phyloP scores from a whole-genome alignment of 2,113 vertebrate genomes.

The Chionomys nivalis region DNA sequence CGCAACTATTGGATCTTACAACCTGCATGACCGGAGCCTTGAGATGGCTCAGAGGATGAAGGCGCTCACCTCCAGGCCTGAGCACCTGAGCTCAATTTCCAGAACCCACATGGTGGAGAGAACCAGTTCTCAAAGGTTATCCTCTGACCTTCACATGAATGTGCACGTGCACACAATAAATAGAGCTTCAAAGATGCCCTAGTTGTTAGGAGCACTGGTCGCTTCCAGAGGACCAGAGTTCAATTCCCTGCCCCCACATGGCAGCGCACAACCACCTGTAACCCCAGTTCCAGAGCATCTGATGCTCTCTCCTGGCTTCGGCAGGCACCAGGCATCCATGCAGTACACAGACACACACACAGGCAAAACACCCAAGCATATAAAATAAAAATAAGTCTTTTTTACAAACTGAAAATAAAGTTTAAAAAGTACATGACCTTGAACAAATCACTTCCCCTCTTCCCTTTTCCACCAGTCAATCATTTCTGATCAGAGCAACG shows the following conservation, averaged over 20 bases:
- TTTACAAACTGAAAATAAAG: background rate
- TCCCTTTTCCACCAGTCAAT: conserved; percentile 7
- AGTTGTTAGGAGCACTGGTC: background rate
- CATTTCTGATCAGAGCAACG: conserved; percentile 15
- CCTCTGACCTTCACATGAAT: background rate
- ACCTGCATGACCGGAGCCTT: background rate
- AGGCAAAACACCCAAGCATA: background rate
- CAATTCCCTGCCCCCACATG: background rate
- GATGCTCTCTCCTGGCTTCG: background rate
- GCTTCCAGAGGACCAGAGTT: background rate
- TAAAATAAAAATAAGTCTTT: background rate
- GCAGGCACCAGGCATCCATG: background rate
- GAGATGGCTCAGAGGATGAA: background rate
- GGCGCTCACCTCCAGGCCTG: background rate
- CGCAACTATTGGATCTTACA: background rate
- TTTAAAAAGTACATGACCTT: conserved; percentile 20
- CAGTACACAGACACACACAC: background rate
- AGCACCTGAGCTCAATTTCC: background rate
- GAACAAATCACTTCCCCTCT: conserved; percentile 15
- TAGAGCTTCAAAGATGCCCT: background rate
- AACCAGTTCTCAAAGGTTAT: background rate
- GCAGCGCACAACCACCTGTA: background rate
- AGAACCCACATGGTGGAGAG: background rate
- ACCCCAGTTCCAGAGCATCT: background rate
- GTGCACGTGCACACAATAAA: background rate